A percentile compares a stretch with the other conserved stretches of the same genome.
Conservation (phyloP, 2,888 invertebrate genomes). For the Rhaphigaster nebulosa region DNA sequence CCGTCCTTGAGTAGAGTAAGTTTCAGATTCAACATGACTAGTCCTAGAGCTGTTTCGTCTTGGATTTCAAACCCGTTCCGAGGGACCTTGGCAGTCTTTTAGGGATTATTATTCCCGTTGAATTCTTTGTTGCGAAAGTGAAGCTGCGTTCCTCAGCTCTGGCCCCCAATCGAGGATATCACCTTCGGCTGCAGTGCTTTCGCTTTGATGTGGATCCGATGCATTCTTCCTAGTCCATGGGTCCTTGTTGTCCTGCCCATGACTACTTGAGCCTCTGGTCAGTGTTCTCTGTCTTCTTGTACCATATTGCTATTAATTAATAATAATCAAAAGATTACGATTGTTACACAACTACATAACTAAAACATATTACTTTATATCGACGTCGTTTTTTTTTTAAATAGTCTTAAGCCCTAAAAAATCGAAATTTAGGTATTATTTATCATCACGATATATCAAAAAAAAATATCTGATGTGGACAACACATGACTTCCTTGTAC, state of each 20-base stretch:
- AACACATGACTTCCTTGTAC: too few relatives aligned
- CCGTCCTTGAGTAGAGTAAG: background rate
- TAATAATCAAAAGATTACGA: too few relatives aligned
- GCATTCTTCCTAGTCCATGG: background rate
- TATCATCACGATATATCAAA: too few relatives aligned
- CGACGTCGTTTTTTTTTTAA: too few relatives aligned
- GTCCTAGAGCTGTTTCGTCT: background rate
- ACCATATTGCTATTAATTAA: too few relatives aligned
- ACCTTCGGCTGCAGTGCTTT: background rate
- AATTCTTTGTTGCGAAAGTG: slow-evolving; percentile 27
- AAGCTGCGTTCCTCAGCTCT: background rate
- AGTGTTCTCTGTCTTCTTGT: background rate
- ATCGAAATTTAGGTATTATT: too few relatives aligned
- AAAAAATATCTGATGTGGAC: too few relatives aligned
- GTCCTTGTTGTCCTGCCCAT: background rate
- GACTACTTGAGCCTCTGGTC: background rate
- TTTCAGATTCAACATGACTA: background rate
- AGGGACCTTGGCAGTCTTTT: slow-evolving; percentile 24
- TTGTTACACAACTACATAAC: too few relatives aligned
- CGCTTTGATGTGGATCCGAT: background rate
- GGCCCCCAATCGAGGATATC: background rate
- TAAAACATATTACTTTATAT: too few relatives aligned
- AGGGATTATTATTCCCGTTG: slow-evolving; percentile 36
- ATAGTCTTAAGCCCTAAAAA: too few relatives aligned
- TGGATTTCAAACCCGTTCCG: background rate